Evolutionary conservation across 2,888 invertebrate genomes (phyloP), one percentile per base, ranked within the genome.

Genomic region (Cephus sareptanus): DNA sequence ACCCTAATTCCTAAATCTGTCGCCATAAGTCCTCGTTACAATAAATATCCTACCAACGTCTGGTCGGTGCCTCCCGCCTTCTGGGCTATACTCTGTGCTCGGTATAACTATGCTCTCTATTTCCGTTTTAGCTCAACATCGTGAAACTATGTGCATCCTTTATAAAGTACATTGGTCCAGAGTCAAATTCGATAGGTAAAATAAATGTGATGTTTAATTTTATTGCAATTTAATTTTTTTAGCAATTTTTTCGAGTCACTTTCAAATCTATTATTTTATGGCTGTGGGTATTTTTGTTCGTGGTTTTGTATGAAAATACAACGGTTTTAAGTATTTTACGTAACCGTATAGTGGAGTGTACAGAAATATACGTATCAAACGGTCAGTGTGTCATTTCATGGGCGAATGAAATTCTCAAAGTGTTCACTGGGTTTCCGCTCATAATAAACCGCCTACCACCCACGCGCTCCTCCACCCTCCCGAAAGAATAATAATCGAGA

Each of bases 1-100:
- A 91, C 91, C 91, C 91, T 91, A 91, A 91, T 91, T 91, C 91
- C 91, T 90, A 91, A 91, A 91, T 91, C 91, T 91, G 91, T 91
- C 91, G 91, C 91, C 91, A 91, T 91, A 91, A 91, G 91, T 91
- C 91, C 91, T 91, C 89, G 91, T 91, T 91, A 91, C 91, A 89
- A 91, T 91, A 91, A 91, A 91, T 91, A 91, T 90, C 90, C 90
- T 85, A 84, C 84, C 85, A 85, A 84, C 85, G 86, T 87, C 86
- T 85, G 85, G 69, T 73, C 74, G 73, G 37, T n/a, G 73, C 34
- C 68, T 69, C 75, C 71, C 35, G 71, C 75, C 30, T 78, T 76
- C 78, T 35, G 23, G 74, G 34, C 34, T n/a, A 74, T 34, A 34
- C 30, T 23, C 34, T 35, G 31, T 34, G 35, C 23, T 34, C 23